A percentile compares a stretch with the other conserved stretches of the same genome.
Evolutionary conservation across 2,888 invertebrate species (phyloP).

Genomic region (Electrophaes corylata): DNA sequence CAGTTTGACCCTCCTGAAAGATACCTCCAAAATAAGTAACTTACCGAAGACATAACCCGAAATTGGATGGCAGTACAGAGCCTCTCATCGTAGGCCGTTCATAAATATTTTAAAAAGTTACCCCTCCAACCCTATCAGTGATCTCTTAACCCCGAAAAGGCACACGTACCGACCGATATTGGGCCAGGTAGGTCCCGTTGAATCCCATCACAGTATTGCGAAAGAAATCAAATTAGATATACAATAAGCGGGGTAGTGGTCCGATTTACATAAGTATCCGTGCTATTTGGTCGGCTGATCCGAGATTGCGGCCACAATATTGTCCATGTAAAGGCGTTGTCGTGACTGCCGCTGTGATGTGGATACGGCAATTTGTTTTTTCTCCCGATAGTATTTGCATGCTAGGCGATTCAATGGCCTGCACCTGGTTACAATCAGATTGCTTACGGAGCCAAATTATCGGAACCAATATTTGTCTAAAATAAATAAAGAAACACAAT

Average conservation of each 20-base stretch:
- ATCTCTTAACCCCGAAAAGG: constrained; percentile 75
- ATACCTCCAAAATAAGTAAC: constrained; percentile 73
- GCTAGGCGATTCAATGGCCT: constrained; percentile 33
- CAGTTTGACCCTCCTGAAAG: constrained; percentile 65
- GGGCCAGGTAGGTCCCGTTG: constrained; percentile 76
- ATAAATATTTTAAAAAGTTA: constrained; percentile 82
- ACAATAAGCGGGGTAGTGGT: constrained; percentile 80
- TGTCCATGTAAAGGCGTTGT: constrained; percentile 61
- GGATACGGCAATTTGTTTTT: constrained; percentile 53
- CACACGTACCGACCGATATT: constrained; percentile 66
- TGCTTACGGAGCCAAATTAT: constrained; percentile 24
- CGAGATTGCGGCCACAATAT: constrained; percentile 81
- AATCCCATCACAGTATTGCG: constrained; percentile 79
- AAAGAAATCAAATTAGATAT: constrained; percentile 83
- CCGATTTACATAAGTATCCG: constrained; percentile 82
- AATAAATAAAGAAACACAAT: constrained; percentile 8
- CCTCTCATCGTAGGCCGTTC: constrained; percentile 68
- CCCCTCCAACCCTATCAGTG: constrained; percentile 74
- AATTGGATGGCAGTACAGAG: constrained; percentile 79
- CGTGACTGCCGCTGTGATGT: constrained; percentile 57
- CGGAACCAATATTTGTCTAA: constrained; percentile 23
- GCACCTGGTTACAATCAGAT: constrained; percentile 37
- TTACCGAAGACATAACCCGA: constrained; percentile 81
- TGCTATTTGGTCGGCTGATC: constrained; percentile 79
- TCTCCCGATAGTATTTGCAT: constrained; percentile 43